Conservation (phyloP, 2,888 invertebrate species). For the Syrphus vitripennis region DNA sequence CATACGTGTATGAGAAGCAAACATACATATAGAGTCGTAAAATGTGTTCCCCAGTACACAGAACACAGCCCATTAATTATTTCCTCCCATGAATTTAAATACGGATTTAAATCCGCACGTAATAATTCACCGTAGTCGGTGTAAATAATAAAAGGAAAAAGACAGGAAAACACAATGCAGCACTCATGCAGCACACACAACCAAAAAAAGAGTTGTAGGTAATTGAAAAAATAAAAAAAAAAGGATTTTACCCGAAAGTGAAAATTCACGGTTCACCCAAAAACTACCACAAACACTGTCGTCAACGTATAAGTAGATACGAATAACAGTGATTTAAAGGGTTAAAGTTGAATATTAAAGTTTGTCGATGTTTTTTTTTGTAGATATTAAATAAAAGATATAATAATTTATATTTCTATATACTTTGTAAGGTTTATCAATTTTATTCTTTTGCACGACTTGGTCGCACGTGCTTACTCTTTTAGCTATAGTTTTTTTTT, state of each 20-base stretch:
- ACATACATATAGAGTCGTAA: constrained; percentile 52
- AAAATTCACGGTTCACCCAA: constrained; percentile 37
- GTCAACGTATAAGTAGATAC: constrained; percentile 9
- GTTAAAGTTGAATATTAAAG: constrained; percentile 26
- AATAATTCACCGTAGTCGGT: constrained; percentile 66
- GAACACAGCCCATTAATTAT: constrained; percentile 67
- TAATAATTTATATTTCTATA: too few relatives aligned
- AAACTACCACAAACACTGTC: constrained; percentile 29
- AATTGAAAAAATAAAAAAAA: constrained; percentile 20
- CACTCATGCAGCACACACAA: constrained; percentile 23
- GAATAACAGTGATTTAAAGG: constrained; percentile 46
- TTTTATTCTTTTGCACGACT: too few relatives aligned
- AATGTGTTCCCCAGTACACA: constrained; percentile 41
- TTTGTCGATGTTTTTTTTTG: not conserved
- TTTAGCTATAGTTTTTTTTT: too few relatives aligned
- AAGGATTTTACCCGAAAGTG: constrained; percentile 42
- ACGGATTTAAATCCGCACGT: constrained; percentile 69
- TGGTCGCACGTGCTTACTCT: too few relatives aligned
- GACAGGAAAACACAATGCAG: constrained; percentile 47
- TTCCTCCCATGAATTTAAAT: constrained; percentile 71
- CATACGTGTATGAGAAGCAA: constrained; percentile 13
- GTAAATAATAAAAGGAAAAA: constrained; percentile 52
- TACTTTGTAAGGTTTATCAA: too few relatives aligned
- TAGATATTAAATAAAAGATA: not conserved
- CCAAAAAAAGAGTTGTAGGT: constrained; percentile 10